A percentile compares a stretch with the other conserved stretches of the same genome.
phyloP scores from a whole-genome alignment of 1,140 invertebrate genomes.

The Pemphigus obesinymphae region DNA sequence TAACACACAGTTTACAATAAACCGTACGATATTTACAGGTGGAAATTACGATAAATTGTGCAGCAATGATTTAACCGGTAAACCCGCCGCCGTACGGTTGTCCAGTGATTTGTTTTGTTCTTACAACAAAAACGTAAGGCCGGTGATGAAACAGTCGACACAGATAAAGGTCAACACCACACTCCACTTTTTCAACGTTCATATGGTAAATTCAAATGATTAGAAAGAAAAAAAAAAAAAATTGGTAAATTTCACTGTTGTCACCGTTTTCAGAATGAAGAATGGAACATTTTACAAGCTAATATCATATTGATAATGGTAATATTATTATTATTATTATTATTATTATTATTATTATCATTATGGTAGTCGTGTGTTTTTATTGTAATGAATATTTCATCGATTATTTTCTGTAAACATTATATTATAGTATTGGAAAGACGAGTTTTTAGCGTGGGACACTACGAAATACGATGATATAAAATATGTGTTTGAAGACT shows the following conservation, averaged over 20 bases:
- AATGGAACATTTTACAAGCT: slow-evolving; percentile 13
- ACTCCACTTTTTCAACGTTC: not conserved
- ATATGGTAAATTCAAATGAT: slow-evolving; percentile 20
- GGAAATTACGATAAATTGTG: not conserved
- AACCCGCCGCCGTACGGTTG: slow-evolving; percentile 2
- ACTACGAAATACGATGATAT: slow-evolving; percentile 9
- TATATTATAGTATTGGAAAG: slow-evolving; percentile 1
- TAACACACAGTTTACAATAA: not conserved
- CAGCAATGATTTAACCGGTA: not conserved
- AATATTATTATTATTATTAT: too few relatives aligned
- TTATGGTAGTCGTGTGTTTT: too few relatives aligned
- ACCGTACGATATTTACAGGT: not conserved
- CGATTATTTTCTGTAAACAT: not conserved
- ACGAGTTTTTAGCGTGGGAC: slow-evolving; percentile 32
- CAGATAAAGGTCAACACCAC: not conserved
- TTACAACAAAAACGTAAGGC: slow-evolving; percentile 1
- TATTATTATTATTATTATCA: too few relatives aligned
- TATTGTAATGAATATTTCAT: not conserved
- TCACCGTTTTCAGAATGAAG: slow-evolving; percentile 7
- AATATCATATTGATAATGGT: slow-evolving; percentile 13
- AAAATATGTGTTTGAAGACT: not conserved
- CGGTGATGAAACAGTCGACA: slow-evolving; percentile 13
- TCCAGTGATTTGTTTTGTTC: slow-evolving; percentile 25
- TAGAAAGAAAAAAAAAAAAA: too few relatives aligned
- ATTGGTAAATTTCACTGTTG: too few relatives aligned